A percentile compares a stretch with the other conserved stretches of the same genome.
These are phyloP conservation scores for Haemorhous mexicanus DNA, from an alignment of 2,113 vertebrate species.

Conservation along the genomic window DNA sequence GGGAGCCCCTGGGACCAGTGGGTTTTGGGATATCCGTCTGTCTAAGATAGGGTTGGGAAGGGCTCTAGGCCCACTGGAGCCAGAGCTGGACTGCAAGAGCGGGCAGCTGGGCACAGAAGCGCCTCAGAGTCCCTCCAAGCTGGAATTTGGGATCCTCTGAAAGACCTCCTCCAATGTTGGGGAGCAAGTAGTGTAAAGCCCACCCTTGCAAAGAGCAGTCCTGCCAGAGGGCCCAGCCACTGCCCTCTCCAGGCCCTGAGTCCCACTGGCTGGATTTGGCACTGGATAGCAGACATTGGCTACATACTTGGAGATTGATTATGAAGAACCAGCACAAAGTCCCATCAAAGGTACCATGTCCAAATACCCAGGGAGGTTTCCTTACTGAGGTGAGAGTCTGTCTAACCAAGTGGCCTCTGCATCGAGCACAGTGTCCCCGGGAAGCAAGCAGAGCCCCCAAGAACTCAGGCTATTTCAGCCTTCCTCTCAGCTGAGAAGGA, in stretches of 20 bases:
- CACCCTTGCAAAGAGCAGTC: not conserved
- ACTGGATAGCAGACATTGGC: not conserved
- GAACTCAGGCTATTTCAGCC: not conserved
- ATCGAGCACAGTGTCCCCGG: not conserved
- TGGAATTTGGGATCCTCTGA: not conserved
- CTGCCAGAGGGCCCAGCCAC: not conserved
- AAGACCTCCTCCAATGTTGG: not conserved
- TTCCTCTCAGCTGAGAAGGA: not conserved
- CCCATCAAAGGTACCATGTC: not conserved
- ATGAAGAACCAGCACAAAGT: not conserved
- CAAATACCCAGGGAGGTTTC: not conserved
- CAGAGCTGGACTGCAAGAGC: not conserved
- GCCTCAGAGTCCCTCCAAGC: not conserved
- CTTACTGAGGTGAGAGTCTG: not conserved
- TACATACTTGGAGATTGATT: not conserved
- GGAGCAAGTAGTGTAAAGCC: not conserved
- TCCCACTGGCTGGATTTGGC: fast-evolving
- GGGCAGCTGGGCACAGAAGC: not conserved
- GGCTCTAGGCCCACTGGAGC: not conserved
- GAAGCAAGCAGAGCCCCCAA: not conserved
- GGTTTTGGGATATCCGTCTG: constrained; percentile 61
- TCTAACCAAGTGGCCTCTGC: not conserved
- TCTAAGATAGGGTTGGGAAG: constrained; percentile 39
- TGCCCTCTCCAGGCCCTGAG: not conserved
- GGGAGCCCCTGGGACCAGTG: constrained; percentile 15